Base-by-base conservation (phyloP, 2,797 vertebrate genomes). In the Spinibarbus caldwelli region DNA sequence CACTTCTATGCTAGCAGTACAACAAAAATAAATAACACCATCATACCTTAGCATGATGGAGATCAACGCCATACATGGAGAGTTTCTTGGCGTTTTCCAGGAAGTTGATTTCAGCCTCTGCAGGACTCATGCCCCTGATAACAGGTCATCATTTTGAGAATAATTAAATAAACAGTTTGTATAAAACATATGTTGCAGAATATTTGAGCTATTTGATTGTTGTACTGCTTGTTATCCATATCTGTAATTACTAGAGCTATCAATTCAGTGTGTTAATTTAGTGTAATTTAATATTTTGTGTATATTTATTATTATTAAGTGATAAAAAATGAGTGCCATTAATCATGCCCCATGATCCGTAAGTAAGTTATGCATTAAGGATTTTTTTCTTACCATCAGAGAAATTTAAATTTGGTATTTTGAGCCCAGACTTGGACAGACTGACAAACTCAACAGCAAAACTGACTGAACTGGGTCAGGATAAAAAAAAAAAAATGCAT, bases 41-140 rank as follows among this genome's bases (percentile, higher is more conserved):
- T 0, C 23, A 0, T 95, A 99, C 98, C 98, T 99, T 99, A 85
- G 98, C 98, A 0, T 99, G 98, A 92, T 99, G 98, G 41, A 99
- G 94, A 90, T 99, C 98, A 79, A 99, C 98, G 36, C 98, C 98
- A 0, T 99, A 99, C 98, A 99, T 99, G 7, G 98, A 99, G 31
- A 99, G 96, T 91, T 99, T 99, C 96, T 99, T 99, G 85, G 97
- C 98, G 0, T 99, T 99, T 95, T 99, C 98, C 73, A 99, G 94
- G 91, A 99, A 99, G 92, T 98, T 98, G 90, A 99, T 97, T 93
- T 99, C 98, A 0, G 98, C 98, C 86, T 99, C 98, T 43, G 97
- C 98, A 0, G 98, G 98, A 86, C 96, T 99, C 98, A 99, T 99
- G 80, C 98, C 97, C 93, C 98, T 99, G 90, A 45, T 86, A 71